Evolutionary conservation across 2,888 invertebrate genomes (phyloP), one percentile per base, ranked within the genome.

Genomic region (Noctua janthe): DNA sequence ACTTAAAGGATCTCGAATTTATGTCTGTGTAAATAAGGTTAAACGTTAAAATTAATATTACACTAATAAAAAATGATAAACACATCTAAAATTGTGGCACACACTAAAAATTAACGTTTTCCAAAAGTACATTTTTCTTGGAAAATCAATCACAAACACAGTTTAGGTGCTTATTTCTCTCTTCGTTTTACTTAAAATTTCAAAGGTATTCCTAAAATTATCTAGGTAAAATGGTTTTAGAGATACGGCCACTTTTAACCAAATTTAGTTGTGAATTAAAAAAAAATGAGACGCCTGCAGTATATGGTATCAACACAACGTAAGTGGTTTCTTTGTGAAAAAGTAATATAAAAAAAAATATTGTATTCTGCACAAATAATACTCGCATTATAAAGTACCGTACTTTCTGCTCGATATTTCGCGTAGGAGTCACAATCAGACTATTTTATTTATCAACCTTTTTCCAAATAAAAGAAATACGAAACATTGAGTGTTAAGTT

Each of bases 401-500:
- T 73, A 73, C 77, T 76, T 80, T 67, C 13, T 39, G 73, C 43
- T 35, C 39, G 17, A 64, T 43, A 83, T 59, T n/a, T 29, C 20
- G 71, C 49, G 86, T 84, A 74, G 83, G 88, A 39, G 80, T 79
- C 23, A 64, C 64, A 76, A 67, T 80, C 85, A 70, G 51, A 80
- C 87, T 72, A 82, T 81, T 88, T 88, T 88, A 87, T 88, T 82
- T 83, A 82, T 85, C 83, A 87, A 59, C 64, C 56, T 79, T 72
- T 71, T 70, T 13, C 85, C 78, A 76, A 86, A 84, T 77, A 81
- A 67, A 74, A 78, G 35, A 77, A 35, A 71, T 62, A 10, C 70
- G 71, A 82, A 76, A 80, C 43, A 71, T 59, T 62, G n/a, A 47
- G 72, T 47, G 47, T 80, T 20, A 56, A 62, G 35, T 56, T 74